Evolutionary conservation across 2,888 invertebrate genomes (phyloP).

Genomic region (Podabrus alpinus): DNA sequence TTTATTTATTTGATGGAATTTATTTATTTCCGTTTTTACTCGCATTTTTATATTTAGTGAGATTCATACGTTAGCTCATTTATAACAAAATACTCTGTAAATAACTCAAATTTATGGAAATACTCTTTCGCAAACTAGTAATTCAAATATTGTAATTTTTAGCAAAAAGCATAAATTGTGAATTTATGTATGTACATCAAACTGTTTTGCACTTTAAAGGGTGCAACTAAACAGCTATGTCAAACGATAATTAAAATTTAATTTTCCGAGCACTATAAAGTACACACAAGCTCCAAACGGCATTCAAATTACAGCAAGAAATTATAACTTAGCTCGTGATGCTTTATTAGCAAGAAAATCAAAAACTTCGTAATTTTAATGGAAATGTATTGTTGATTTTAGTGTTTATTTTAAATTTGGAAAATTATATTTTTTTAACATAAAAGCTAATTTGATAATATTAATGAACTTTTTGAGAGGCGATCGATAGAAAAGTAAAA

Average conservation of each 20-base stretch:
- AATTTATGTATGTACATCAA: not conserved
- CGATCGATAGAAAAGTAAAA: too few relatives aligned
- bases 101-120: not conserved
- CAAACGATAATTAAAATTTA: not conserved
- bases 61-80: not conserved
- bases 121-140: not conserved
- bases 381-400: too few relatives aligned
- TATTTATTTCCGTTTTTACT: too few relatives aligned
- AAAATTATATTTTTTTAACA: not conserved
- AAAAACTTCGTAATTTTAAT: not conserved
- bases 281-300: not conserved
- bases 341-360: not conserved
- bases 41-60: not conserved
- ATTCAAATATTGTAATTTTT: not conserved
- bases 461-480: too few relatives aligned
- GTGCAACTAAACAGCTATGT: not conserved
- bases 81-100: not conserved
- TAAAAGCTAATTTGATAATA: not conserved
- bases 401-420: not conserved
- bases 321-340: not conserved
- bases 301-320: not conserved
- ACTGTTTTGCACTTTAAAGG: not conserved
- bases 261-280: not conserved
- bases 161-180: not conserved
- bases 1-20: too few relatives aligned